Conservation (phyloP, 2,797 vertebrate genomes). For the Adelosebastes latens region DNA sequence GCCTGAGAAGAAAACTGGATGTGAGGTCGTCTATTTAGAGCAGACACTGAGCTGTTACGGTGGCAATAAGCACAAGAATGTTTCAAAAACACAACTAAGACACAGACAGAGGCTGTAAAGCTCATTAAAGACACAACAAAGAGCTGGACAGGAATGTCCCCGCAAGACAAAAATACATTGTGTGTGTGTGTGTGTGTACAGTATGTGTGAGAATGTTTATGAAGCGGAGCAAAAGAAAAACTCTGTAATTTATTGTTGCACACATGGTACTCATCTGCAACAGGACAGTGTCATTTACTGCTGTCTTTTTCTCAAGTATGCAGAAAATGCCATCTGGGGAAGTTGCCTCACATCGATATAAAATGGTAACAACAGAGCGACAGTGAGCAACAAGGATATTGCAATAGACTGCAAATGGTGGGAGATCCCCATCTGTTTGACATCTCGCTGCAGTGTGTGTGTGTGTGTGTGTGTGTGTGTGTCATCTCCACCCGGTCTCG, state of each 20-base stretch:
- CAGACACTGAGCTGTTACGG: slow-evolving; percentile 43
- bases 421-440: slow-evolving; percentile 61
- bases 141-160: slow-evolving; percentile 70
- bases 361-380: slow-evolving; percentile 59
- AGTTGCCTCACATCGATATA: slow-evolving; percentile 66
- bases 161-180: slow-evolving; percentile 64
- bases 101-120: slow-evolving; percentile 75
- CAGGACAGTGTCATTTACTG: slow-evolving; percentile 77
- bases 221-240: slow-evolving; percentile 72
- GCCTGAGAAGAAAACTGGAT: slow-evolving; percentile 36
- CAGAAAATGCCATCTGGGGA: slow-evolving; percentile 70
- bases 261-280: slow-evolving; percentile 79
- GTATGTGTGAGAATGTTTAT: slow-evolving; percentile 79
- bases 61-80: slow-evolving; percentile 67
- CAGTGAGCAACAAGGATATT: slow-evolving; percentile 20
- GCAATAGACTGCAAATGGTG: slow-evolving; percentile 38
- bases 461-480: slow-evolving; percentile 19
- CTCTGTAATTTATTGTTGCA: slow-evolving; percentile 76
- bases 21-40: slow-evolving; percentile 54
- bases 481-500: slow-evolving; percentile 6
- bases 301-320: slow-evolving; percentile 73
- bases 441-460: slow-evolving; percentile 14
- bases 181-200: slow-evolving; percentile 35
- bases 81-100: slow-evolving; percentile 74
- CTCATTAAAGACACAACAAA: slow-evolving; percentile 81